Percentiles rank a stretch among this genome's conserved stretches.
Evolutionary conservation across 2,797 vertebrate genomes (phyloP).

Genomic region (Brachyrhaphis roseni): DNA sequence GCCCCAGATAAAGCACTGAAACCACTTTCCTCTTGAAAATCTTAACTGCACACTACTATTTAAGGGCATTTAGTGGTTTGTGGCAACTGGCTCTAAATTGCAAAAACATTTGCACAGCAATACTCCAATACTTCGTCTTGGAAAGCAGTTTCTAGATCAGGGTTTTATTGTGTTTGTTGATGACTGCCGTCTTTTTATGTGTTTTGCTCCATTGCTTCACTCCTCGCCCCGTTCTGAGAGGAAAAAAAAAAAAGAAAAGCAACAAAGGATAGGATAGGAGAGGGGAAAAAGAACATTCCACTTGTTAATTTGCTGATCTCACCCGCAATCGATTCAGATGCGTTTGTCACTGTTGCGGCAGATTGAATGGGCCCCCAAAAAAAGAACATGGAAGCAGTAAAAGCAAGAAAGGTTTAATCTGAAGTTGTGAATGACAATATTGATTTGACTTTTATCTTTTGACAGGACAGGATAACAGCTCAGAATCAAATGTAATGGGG

Average conservation of each 20-base stretch:
- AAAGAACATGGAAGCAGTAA: conserved; percentile 75
- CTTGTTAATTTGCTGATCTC: conserved; percentile 81
- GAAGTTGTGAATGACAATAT: conserved; percentile 85
- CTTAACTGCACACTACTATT: conserved; percentile 79
- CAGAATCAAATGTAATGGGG: conserved; percentile 67
- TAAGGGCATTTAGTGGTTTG: conserved; percentile 82
- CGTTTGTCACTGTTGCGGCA: conserved; percentile 73
- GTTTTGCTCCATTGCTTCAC: conserved; percentile 80
- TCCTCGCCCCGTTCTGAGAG: conserved; percentile 71
- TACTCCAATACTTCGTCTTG: conserved; percentile 64
- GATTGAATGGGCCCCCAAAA: conserved; percentile 74
- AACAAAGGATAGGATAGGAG: conserved; percentile 1
- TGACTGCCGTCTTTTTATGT: conserved; percentile 80
- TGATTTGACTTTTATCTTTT: conserved; percentile 80
- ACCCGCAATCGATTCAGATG: conserved; percentile 78
- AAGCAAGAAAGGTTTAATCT: conserved; percentile 78
- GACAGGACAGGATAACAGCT: conserved; percentile 65
- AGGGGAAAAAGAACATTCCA: conserved; percentile 58
- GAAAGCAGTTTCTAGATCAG: conserved; percentile 80
- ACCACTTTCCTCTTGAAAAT: conserved; percentile 74
- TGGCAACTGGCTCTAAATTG: conserved; percentile 80
- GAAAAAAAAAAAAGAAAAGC: conserved; percentile 47
- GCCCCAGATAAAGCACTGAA: conserved; percentile 69
- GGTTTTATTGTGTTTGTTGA: conserved; percentile 82
- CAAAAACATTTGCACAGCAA: conserved; percentile 81